These are phyloP conservation scores for Romanogobio albipinnatus DNA, from an alignment of 2,113 vertebrate species.

Conservation along the genomic window DNA sequence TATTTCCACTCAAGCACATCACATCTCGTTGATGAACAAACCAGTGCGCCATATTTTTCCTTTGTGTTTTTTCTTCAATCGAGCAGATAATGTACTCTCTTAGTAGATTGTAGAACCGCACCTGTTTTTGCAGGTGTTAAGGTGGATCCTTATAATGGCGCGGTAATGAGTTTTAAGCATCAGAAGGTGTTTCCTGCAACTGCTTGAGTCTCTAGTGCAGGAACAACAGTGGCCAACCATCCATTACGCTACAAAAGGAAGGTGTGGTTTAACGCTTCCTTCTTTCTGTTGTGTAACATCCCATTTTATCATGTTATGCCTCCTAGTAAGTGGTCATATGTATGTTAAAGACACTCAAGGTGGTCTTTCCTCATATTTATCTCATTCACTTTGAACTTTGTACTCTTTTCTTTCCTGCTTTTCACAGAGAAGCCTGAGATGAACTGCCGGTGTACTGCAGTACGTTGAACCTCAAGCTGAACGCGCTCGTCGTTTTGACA, in stretches of 20 bases:
- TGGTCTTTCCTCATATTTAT: background rate
- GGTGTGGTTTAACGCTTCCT: background rate
- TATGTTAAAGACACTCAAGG: background rate
- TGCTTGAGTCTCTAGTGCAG: constrained; percentile 57
- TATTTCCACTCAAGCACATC: background rate
- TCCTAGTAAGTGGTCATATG: background rate
- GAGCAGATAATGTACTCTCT: constrained; percentile 51
- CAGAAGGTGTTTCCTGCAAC: constrained; percentile 64
- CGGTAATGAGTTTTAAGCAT: constrained; percentile 69
- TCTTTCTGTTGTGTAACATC: background rate
- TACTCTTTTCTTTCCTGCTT: background rate
- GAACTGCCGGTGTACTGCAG: background rate
- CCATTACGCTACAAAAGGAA: constrained; percentile 58
- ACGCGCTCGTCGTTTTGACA: constrained; percentile 34
- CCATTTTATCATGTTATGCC: background rate
- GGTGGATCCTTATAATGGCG: constrained; percentile 63
- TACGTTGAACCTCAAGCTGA: constrained; percentile 10
- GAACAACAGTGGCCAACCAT: constrained; percentile 61
- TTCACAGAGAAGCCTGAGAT: background rate
- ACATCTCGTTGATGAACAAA: background rate
- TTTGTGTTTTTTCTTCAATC: background rate
- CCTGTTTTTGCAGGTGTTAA: constrained; percentile 73
- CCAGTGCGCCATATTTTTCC: background rate
- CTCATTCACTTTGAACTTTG: background rate
- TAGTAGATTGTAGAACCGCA: constrained; percentile 65